Evolutionary conservation across 2,113 vertebrate species (phyloP).

Genomic region (Porphyrio hochstetteri): DNA sequence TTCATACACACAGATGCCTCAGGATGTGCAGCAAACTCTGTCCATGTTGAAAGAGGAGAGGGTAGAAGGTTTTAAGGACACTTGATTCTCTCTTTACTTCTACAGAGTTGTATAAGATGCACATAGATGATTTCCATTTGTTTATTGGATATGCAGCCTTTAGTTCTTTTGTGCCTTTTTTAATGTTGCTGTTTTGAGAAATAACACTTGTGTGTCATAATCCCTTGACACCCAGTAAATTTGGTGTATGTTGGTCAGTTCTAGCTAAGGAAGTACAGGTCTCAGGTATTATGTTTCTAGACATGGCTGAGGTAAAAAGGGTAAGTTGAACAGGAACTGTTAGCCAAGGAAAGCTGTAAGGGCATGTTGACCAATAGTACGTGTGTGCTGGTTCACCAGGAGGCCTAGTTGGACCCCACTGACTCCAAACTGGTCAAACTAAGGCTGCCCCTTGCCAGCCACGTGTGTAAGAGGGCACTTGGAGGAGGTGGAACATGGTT

Average conservation of each 20-base stretch:
- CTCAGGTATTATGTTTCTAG: neutral
- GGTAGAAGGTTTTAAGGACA: neutral
- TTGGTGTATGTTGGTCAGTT: neutral
- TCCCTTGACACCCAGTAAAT: neutral
- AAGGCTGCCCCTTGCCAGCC: neutral
- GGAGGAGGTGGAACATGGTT: neutral
- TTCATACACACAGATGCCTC: neutral
- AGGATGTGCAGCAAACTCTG: neutral
- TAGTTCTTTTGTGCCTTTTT: neutral
- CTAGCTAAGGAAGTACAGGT: neutral
- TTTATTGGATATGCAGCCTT: neutral
- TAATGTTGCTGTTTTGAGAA: neutral
- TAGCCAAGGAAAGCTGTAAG: neutral
- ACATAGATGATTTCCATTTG: neutral
- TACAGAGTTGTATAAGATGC: neutral
- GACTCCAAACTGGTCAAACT: neutral
- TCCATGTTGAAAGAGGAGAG: neutral
- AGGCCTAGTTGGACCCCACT: neutral
- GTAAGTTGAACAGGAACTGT: neutral
- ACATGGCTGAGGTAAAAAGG: neutral
- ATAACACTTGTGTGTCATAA: neutral
- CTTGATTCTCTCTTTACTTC: neutral
- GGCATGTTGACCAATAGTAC: neutral
- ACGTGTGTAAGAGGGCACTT: neutral
- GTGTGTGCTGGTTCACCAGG: neutral